Evolutionary conservation across 1,140 invertebrate genomes (phyloP).

Genomic region (Papilio machaon): DNA sequence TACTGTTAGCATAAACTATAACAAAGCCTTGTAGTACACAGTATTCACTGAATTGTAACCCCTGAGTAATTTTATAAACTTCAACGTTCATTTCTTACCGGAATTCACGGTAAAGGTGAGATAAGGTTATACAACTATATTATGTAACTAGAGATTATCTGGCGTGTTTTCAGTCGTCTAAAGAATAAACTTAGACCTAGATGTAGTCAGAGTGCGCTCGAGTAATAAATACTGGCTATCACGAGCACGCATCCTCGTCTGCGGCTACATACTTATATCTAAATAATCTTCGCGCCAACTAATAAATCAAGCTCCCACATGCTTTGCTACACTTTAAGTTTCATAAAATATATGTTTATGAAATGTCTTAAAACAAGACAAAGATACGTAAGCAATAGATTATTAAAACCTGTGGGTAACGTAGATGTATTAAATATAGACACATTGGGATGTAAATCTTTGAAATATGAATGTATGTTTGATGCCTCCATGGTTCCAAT

Average conservation of each 20-base stretch:
- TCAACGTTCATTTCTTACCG: neutral
- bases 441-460: neutral
- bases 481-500: too few species aligned
- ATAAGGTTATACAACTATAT: neutral
- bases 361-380: neutral
- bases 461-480: too few species aligned
- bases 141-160: neutral
- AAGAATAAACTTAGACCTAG: slow-evolving; percentile 5
- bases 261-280: slow-evolving; percentile 18
- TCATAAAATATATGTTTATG: neutral
- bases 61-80: too few species aligned
- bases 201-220: neutral
- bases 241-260: slow-evolving; percentile 21
- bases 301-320: slow-evolving; percentile 30
- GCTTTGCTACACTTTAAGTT: neutral
- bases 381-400: neutral
- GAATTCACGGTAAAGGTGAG: neutral
- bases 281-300: slow-evolving; percentile 15
- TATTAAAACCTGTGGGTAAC: neutral
- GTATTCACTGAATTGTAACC: too few species aligned
- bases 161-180: neutral
- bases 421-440: neutral
- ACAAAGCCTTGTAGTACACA: too few species aligned
- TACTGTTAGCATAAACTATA: neutral
- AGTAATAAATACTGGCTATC: slow-evolving; percentile 34